A percentile compares a stretch with the other conserved stretches of the same genome.
Conservation (phyloP, 1,140 invertebrate genomes). For the Megathymus violae region DNA sequence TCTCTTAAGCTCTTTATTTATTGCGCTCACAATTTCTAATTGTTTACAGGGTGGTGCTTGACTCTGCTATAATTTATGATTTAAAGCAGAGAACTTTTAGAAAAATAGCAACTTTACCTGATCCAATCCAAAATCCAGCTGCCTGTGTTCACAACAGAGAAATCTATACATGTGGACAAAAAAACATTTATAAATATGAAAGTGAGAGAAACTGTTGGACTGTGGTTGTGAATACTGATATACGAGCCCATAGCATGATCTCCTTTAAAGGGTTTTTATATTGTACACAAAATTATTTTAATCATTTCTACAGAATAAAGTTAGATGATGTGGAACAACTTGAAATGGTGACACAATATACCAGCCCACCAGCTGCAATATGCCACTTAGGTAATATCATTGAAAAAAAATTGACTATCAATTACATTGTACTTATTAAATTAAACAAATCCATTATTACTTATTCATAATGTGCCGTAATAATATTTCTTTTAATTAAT, state of each 20-base stretch:
- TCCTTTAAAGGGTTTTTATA: slow-evolving; percentile 68
- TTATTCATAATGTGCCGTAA: too few species aligned
- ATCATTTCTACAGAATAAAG: slow-evolving; percentile 60
- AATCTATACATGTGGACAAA: slow-evolving; percentile 62
- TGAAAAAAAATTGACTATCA: too few species aligned
- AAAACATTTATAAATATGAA: slow-evolving; percentile 63
- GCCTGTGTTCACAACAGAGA: slow-evolving; percentile 55
- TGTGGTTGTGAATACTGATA: slow-evolving; percentile 50
- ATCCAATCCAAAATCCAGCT: slow-evolving; percentile 64
- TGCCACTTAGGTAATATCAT: slow-evolving; percentile 65
- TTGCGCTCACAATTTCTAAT: slow-evolving; percentile 26
- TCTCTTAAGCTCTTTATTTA: too few species aligned
- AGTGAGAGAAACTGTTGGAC: slow-evolving; percentile 53
- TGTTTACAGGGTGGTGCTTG: slow-evolving; percentile 59
- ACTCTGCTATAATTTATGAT: slow-evolving; percentile 60
- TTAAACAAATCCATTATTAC: too few species aligned
- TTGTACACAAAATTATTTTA: slow-evolving; percentile 67
- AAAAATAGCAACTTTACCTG: slow-evolving; percentile 61
- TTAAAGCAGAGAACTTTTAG: slow-evolving; percentile 60
- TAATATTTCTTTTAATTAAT: too few species aligned
- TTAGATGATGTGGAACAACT: slow-evolving; percentile 52
- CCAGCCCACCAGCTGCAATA: slow-evolving; percentile 53
- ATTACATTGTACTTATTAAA: too few species aligned
- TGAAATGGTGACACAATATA: slow-evolving; percentile 55
- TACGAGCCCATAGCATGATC: slow-evolving; percentile 55